Base-by-base conservation (phyloP, 2,888 invertebrate genomes). In the Ophonus ardosiacus region DNA sequence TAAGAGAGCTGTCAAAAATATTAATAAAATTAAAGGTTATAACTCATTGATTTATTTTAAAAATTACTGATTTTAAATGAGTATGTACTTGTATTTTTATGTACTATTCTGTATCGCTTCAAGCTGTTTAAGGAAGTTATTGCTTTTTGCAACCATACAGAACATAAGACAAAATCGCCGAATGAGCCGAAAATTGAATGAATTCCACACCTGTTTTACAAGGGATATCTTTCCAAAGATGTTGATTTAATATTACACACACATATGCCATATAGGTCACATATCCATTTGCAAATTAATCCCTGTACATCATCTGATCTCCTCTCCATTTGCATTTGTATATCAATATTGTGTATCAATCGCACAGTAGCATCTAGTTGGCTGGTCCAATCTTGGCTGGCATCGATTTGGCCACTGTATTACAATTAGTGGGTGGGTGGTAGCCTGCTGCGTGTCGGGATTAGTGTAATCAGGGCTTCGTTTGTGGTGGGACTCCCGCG, bases 351-450 rank as follows among this genome's bases (percentile, higher is more conserved):
- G 10, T 51, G 2, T 51, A 8, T 13, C 43, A 51, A 13, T 51
- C 10, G 24, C 68, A 68, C 68, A 24, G 68, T 38, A 68, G 38
- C 68, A 38, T 31, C 24, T 31, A 8, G 0, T 0, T 31, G 15
- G n/a, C 24, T 7, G 10, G 6, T 31, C 31, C 59, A n/a, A 15
- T 74, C 71, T 43, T 71, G 17, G 40, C 51, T 43, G 40, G 15
- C 57, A 65, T 79, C 71, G 71, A 61, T 80, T 59, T 56, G 80
- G 85, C 85, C 85, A 85, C 85, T 85, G 91, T 90, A 90, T 91
- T 91, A 91, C 90, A 91, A 91, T 90, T 91, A 91, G 90, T 89
- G 89, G 88, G 89, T 89, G 68, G 89, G 81, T 90, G 90, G 91
- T 90, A 90, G 90, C 91, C 88, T 90, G 91, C 91, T 91, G 91